phyloP scores from a whole-genome alignment of 2,888 invertebrate genomes.

The Phanerotoma sp. region DNA sequence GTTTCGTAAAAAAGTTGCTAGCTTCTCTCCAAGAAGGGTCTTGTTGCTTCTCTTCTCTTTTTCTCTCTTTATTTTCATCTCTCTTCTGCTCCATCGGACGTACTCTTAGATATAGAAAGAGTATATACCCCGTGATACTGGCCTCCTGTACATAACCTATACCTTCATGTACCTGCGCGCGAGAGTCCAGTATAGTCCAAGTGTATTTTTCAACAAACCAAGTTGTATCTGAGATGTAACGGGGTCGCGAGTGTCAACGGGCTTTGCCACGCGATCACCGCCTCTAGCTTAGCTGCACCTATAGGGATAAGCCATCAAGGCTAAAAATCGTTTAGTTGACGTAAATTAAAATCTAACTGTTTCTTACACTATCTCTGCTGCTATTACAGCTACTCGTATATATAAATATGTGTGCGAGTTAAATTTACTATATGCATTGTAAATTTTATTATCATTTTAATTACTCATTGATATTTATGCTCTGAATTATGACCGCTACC shows the following conservation, averaged over 20 bases:
- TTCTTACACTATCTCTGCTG: too few relatives aligned
- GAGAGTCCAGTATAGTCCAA: not conserved
- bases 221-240: constrained; percentile 21
- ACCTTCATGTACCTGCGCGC: not conserved
- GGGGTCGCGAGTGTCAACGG: constrained; percentile 27
- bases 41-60: constrained; percentile 1
- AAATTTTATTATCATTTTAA: too few relatives aligned
- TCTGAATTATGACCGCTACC: too few relatives aligned
- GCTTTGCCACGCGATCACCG: constrained; percentile 19
- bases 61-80: not conserved
- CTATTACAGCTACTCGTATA: not conserved
- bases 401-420: not conserved
- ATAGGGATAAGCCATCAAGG: not conserved
- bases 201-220: not conserved
- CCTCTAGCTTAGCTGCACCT: constrained; percentile 6
- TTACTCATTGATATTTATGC: too few relatives aligned
- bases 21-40: constrained; percentile 26
- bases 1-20: constrained; percentile 34
- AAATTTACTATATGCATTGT: too few relatives aligned
- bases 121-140: too few relatives aligned
- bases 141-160: not conserved
- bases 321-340: constrained; percentile 1
- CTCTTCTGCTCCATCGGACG: constrained; percentile 1
- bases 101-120: not conserved
- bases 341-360: constrained; percentile 4